A percentile compares a stretch with the other conserved stretches of the same genome.
Evolutionary conservation across 2,888 invertebrate species (phyloP).

Genomic region (Cheiracanthium punctorium): DNA sequence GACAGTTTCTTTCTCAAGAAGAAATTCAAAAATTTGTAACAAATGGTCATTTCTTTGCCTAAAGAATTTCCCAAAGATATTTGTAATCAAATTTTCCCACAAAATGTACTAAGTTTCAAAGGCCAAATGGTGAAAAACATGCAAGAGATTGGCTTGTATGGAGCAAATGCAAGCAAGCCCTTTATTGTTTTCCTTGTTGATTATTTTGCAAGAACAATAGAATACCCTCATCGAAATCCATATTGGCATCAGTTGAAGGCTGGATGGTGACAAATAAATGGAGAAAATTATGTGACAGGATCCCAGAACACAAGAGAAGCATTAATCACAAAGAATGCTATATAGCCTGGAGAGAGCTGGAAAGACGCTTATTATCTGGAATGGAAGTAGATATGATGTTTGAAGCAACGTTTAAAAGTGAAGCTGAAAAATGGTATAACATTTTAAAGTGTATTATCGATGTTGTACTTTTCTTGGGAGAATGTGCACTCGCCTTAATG

Average conservation of each 20-base stretch:
- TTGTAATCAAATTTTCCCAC: too few relatives aligned
- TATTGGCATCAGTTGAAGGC: background rate
- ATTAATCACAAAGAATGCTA: background rate
- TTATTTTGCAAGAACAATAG: background rate
- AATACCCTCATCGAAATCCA: background rate
- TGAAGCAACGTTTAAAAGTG: constrained; percentile 3
- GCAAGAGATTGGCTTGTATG: background rate
- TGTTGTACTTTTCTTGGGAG: constrained; percentile 5
- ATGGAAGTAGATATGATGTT: background rate
- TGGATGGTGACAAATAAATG: background rate
- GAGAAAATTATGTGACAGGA: background rate
- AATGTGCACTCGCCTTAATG: background rate
- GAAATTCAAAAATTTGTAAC: too few relatives aligned
- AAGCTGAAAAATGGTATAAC: constrained; percentile 19
- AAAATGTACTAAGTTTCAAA: background rate
- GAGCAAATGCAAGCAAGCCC: background rate
- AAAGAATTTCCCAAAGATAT: too few relatives aligned
- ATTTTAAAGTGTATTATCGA: background rate
- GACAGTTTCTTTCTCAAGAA: too few relatives aligned
- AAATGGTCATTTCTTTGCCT: too few relatives aligned
- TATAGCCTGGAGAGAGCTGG: constrained; percentile 4
- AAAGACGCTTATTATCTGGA: background rate
- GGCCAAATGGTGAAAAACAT: background rate
- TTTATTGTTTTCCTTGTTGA: constrained; percentile 3
- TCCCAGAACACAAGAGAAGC: background rate